Base-by-base conservation (phyloP, 2,797 vertebrate species). In the Poecile montanus region DNA sequence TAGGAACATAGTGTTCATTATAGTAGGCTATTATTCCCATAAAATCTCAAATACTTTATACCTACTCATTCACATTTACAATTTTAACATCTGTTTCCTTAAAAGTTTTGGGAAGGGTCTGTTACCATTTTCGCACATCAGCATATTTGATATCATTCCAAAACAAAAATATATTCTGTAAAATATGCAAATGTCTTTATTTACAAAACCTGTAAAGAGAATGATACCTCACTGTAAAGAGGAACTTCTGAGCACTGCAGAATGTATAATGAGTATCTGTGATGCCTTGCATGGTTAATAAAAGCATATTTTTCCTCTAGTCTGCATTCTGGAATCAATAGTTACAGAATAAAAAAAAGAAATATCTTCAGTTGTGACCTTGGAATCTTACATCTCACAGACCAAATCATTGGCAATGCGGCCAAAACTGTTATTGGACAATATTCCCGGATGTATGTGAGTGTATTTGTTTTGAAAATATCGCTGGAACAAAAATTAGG, bases 61-160 rank as follows among this genome's bases (percentile, higher is more conserved):
- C 20, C 25, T 84, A 79, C 29, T 86, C 22, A 58, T 50, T 81
- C 57, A 50, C 47, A 80, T 63, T 85, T 93, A 48, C n/a, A 70
- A 34, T 50, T 91, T 83, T 50, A 89, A 61, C 67, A 92, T 95
- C 74, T 96, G 79, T 92, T 93, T 92, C 36, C 85, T 86, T 54
- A 60, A 76, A 94, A 44, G 26, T 91, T 92, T 94, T 88, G 20
- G 13, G 21, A 40, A 91, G 60, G 36, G 7, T 63, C 57, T 95
- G 61, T 87, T 85, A 47, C 18, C 65, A 21, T 79, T 95, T 95
- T 88, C 51, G 56, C 6, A 1, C 9, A 63, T 82, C 91, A 66
- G 23, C 27, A 30, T 88, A 44, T 68, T 34, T 81, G 16, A 68
- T 45, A 47, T 32, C n/a, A 74, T 50, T 84, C 45, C 68, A 38